phyloP scores from a whole-genome alignment of 1,140 invertebrate species.

The Drosophila nigromelanica region DNA sequence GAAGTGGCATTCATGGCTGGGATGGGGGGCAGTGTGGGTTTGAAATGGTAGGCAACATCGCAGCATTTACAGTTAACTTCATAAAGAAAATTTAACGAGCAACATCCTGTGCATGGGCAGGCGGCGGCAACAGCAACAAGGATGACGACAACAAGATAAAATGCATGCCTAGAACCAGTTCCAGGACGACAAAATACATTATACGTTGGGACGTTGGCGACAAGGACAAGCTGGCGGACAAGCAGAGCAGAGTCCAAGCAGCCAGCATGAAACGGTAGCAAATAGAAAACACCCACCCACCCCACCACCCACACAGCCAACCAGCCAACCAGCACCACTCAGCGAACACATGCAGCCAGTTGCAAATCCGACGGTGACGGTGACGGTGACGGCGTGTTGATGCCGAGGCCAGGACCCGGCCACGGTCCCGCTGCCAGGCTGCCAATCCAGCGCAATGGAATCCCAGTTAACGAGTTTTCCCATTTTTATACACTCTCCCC shows the following conservation, averaged over 20 bases:
- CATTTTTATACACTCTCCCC: slow-evolving; percentile 39
- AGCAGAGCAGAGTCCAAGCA: slow-evolving; percentile 18
- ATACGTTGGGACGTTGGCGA: slow-evolving; percentile 32
- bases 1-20: slow-evolving; percentile 42
- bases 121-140: slow-evolving; percentile 39
- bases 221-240: slow-evolving; percentile 31
- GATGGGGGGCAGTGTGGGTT: not conserved
- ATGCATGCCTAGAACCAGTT: slow-evolving; percentile 61
- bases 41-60: slow-evolving; percentile 42
- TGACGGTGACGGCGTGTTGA: slow-evolving; percentile 9
- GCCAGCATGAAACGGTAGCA: slow-evolving; percentile 65
- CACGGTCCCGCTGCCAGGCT: slow-evolving; percentile 30
- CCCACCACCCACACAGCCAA: slow-evolving; percentile 27
- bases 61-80: slow-evolving; percentile 80
- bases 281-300: slow-evolving; percentile 52
- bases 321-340: slow-evolving; percentile 29
- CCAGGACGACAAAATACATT: slow-evolving; percentile 69
- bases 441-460: slow-evolving; percentile 59
- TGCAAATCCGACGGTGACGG: slow-evolving; percentile 60
- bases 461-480: slow-evolving; percentile 76
- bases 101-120: slow-evolving; percentile 70
- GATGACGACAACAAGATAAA: slow-evolving; percentile 79
- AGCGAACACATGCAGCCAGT: slow-evolving; percentile 47
- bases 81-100: slow-evolving; percentile 82
- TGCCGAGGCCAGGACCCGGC: slow-evolving; percentile 14